Percentiles rank a stretch among this genome's conserved stretches.
Evolutionary conservation across 2,888 invertebrate species (phyloP).

Genomic region (Diloba caeruleocephala): DNA sequence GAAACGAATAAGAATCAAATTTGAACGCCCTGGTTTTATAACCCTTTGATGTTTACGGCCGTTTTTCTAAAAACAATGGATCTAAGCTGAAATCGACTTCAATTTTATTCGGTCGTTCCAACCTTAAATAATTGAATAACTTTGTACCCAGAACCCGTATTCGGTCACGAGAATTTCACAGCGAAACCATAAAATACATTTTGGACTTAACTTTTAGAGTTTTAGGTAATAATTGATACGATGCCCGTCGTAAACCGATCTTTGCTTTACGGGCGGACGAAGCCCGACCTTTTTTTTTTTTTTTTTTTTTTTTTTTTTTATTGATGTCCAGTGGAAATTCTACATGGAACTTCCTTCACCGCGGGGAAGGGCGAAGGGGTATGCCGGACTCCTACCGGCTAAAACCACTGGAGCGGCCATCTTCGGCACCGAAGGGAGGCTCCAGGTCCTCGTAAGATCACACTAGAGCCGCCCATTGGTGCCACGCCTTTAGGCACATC

Average conservation of each 20-base stretch:
- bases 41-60: slow-evolving; percentile 44
- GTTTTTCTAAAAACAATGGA: slow-evolving; percentile 49
- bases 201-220: slow-evolving; percentile 57
- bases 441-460: too few relatives aligned
- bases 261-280: slow-evolving; percentile 38
- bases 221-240: slow-evolving; percentile 64
- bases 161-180: slow-evolving; percentile 52
- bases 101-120: slow-evolving; percentile 46
- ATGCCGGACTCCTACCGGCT: too few relatives aligned
- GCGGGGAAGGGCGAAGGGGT: too few relatives aligned
- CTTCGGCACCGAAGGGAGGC: too few relatives aligned
- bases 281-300: slow-evolving; percentile 49
- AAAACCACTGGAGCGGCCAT: too few relatives aligned
- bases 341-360: too few relatives aligned
- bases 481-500: too few relatives aligned
- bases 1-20: slow-evolving; percentile 14
- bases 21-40: slow-evolving; percentile 7
- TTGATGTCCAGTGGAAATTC: too few relatives aligned
- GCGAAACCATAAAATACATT: slow-evolving; percentile 59
- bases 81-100: slow-evolving; percentile 37
- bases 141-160: slow-evolving; percentile 29
- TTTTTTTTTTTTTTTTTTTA: too few relatives aligned
- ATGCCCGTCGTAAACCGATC: slow-evolving; percentile 56
- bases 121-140: slow-evolving; percentile 53
- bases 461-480: too few relatives aligned